phyloP scores from a whole-genome alignment of 2,888 invertebrate species.

The Campaea margaritaria region DNA sequence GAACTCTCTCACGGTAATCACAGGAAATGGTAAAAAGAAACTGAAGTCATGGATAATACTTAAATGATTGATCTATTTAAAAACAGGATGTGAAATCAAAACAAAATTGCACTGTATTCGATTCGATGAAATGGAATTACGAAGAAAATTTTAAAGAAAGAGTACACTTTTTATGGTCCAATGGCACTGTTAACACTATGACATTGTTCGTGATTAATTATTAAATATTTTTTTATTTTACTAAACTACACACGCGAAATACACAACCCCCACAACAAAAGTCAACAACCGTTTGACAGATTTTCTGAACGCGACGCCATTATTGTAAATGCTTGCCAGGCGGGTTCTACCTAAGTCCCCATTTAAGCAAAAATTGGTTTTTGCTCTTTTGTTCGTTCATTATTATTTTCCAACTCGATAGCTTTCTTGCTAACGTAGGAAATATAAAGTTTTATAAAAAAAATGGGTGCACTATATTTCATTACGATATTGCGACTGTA shows the following conservation, averaged over 20 bases:
- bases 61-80: slow-evolving; percentile 44
- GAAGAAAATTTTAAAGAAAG: not conserved
- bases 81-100: slow-evolving; percentile 62
- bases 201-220: slow-evolving; percentile 2
- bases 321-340: slow-evolving; percentile 46
- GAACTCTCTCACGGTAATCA: slow-evolving; percentile 35
- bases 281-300: slow-evolving; percentile 82
- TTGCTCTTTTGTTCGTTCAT: not conserved
- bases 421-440: too few species aligned
- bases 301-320: slow-evolving; percentile 57
- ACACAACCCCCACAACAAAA: slow-evolving; percentile 47
- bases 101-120: slow-evolving; percentile 49
- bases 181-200: not conserved
- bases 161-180: not conserved
- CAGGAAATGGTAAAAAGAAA: slow-evolving; percentile 47
- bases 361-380: not conserved
- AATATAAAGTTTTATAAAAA: too few species aligned
- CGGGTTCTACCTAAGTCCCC: slow-evolving; percentile 27
- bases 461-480: too few species aligned
- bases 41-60: slow-evolving; percentile 34
- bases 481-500: not conserved
- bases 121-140: slow-evolving; percentile 14
- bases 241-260: slow-evolving; percentile 40
- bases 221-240: slow-evolving; percentile 3
- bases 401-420: too few species aligned